Percentiles rank a stretch among this genome's conserved stretches.
phyloP scores from a whole-genome alignment of 2,888 invertebrate species.

The Eueremaeus valkanovi region DNA sequence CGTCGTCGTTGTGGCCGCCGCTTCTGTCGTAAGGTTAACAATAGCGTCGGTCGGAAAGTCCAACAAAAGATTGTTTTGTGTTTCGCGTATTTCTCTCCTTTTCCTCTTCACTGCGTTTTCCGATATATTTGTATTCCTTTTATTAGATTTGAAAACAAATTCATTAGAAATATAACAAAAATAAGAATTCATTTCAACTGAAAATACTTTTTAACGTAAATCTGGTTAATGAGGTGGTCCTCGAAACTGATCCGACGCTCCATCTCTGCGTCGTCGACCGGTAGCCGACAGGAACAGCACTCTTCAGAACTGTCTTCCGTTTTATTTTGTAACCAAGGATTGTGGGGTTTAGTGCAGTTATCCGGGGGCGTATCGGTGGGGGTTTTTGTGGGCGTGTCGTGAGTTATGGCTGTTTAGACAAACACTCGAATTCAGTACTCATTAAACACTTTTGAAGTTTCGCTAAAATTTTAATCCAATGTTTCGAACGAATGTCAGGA shows the following conservation, averaged over 20 bases:
- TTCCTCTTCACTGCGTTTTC: not conserved
- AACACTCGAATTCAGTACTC: too few relatives aligned
- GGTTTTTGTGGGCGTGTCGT: slow-evolving; percentile 14
- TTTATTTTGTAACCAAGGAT: not conserved
- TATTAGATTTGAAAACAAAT: not conserved
- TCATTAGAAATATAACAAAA: not conserved
- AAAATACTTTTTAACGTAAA: slow-evolving; percentile 59
- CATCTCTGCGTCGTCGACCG: slow-evolving; percentile 53
- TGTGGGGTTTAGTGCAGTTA: not conserved
- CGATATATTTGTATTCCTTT: not conserved
- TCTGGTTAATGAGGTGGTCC: slow-evolving; percentile 71
- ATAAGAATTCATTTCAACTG: not conserved
- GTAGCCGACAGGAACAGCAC: slow-evolving; percentile 51
- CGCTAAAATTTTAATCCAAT: too few relatives aligned
- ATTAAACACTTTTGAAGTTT: too few relatives aligned
- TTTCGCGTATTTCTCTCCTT: not conserved
- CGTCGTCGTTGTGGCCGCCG: not conserved
- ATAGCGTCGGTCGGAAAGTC: not conserved
- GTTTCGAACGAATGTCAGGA: too few relatives aligned
- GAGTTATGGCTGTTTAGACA: not conserved
- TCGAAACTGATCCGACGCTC: slow-evolving; percentile 68
- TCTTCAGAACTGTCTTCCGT: slow-evolving; percentile 39
- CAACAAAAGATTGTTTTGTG: slow-evolving; percentile 21
- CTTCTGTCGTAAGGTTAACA: not conserved
- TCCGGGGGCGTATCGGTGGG: not conserved